Evolutionary conservation across 2,797 vertebrate genomes (phyloP), one percentile per base, ranked within the genome.

Genomic region (Delichon dasypus): DNA sequence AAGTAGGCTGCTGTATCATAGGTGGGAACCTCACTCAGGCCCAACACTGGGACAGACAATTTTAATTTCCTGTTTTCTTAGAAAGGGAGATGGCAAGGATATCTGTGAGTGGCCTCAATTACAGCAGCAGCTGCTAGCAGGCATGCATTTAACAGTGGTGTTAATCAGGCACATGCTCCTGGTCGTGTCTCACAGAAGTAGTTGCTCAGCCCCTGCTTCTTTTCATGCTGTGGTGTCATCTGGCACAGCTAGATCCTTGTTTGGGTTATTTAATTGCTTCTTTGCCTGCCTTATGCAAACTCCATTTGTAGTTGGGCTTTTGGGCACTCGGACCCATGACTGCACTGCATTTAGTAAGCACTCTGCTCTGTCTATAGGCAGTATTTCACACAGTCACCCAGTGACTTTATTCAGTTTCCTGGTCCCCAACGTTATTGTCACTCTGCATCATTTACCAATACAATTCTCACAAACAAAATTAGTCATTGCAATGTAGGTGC

Each of bases 251-350:
- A 90, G 83, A 74, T 83, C 77, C 91, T 94, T 95, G 93, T 96
- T 96, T 95, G 93, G 94, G 84, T 94, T 93, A 87, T 90, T 95
- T 94, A 88, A 91, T 91, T 97, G 93, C 94, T 87, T 91, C 72
- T 96, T 96, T 96, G 88, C 93, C 94, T 96, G 93, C 93, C 95
- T 94, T 91, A 93, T 93, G 83, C 88, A 94, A 96, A 93, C 71
- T 94, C 61, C 80, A 80, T 91, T 94, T 96, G 83, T 94, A 78
- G 71, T 83, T 85, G 80, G 62, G 55, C 53, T 96, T 95, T 88
- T 86, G 93, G 91, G 88, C 80, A 74, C 77, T 96, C 5, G 0
- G 89, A 76, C 89, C 42, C 80, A 45, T 54, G 85, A 71, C 74
- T 77, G 64, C 50, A 32, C 15, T 71, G 86, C 77, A 57, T 91